Percentiles rank a stretch among this genome's conserved stretches.
Conservation (phyloP, 2,888 invertebrate species). For the Encarsia formosa region DNA sequence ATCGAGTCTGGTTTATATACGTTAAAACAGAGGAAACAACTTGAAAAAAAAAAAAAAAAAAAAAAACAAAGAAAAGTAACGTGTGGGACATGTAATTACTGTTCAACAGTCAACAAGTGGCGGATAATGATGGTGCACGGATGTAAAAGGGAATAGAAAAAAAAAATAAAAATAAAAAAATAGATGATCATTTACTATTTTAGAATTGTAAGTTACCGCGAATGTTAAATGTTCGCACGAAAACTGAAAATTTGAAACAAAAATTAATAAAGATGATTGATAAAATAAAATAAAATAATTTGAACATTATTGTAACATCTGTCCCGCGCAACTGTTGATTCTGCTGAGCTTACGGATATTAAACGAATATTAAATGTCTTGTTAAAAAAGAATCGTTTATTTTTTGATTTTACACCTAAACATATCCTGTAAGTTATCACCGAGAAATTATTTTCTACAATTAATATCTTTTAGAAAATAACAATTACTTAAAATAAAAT, state of each 20-base stretch:
- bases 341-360: constrained; percentile 45
- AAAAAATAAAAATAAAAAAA: too few species aligned
- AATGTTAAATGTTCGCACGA: constrained; percentile 31
- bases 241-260: constrained; percentile 7
- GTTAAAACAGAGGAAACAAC: not conserved
- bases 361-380: constrained; percentile 46
- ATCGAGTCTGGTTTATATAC: constrained; percentile 14
- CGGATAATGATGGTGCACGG: constrained; percentile 30
- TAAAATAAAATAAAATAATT: constrained; percentile 2
- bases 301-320: constrained; percentile 33
- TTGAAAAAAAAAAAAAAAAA: not conserved
- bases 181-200: constrained; percentile 33
- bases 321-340: constrained; percentile 43
- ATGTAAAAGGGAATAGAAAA: constrained; percentile 30
- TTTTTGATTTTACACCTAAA: constrained; percentile 5
- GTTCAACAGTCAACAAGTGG: constrained; percentile 30
- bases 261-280: constrained; percentile 13
- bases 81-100: constrained; percentile 30
- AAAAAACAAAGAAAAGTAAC: not conserved
- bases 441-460: too few species aligned
- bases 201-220: constrained; percentile 34
- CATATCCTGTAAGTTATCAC: not conserved
- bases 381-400: constrained; percentile 37
- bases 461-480: too few species aligned
- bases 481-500: too few species aligned